Percentiles rank a stretch among this genome's conserved stretches.
These are phyloP conservation scores for Apotomis turbidana DNA, from an alignment of 2,888 invertebrate genomes.

Conservation along the genomic window DNA sequence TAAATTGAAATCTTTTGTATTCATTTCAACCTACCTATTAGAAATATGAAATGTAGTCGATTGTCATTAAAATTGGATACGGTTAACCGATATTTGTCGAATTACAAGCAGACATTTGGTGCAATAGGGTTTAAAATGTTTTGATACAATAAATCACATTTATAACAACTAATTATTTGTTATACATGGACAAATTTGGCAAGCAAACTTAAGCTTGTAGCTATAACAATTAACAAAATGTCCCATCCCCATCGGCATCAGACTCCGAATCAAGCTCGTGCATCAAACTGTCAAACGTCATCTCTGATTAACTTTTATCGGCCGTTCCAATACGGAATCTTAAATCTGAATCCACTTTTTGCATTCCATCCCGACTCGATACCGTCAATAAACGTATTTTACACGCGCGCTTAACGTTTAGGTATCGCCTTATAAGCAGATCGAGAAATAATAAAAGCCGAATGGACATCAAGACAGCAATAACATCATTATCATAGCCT, in stretches of 20 bases:
- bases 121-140: no score
- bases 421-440: constrained; percentile 82
- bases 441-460: constrained; percentile 82
- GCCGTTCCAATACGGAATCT: constrained; percentile 62
- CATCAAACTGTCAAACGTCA: constrained; percentile 56
- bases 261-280: constrained; percentile 44
- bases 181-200: background rate
- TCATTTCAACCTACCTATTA: no score
- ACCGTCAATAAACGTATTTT: constrained; percentile 82
- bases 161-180: background rate
- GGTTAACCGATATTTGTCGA: no score
- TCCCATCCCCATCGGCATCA: constrained; percentile 33
- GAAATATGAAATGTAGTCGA: no score
- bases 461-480: constrained; percentile 82
- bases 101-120: no score
- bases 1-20: no score
- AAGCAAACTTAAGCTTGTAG: background rate
- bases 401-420: constrained; percentile 81
- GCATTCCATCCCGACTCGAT: constrained; percentile 68
- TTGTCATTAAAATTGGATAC: no score
- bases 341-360: constrained; percentile 78
- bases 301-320: constrained; percentile 70
- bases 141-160: no score
- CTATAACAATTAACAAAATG: constrained; percentile 31
- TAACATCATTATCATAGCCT: constrained; percentile 84